Evolutionary conservation across 2,888 invertebrate genomes (phyloP).

Genomic region (Tridacna gigas): DNA sequence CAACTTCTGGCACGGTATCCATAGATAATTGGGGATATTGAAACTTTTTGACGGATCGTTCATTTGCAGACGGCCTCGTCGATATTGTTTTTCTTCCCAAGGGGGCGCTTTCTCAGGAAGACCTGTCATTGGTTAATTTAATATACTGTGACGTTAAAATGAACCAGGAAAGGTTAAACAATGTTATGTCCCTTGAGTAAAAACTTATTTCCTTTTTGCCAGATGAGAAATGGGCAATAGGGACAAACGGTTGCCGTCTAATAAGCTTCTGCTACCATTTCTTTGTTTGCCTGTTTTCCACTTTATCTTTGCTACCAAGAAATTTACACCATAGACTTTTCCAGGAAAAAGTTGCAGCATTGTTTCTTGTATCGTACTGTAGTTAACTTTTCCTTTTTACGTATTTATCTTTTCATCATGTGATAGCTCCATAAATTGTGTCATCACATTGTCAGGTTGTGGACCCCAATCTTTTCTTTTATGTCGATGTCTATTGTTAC

Average conservation of each 20-base stretch:
- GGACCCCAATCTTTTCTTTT: no score
- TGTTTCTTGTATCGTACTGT: no score
- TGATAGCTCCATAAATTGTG: no score
- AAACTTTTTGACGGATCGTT: slow-evolving; percentile 11
- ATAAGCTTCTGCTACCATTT: background rate
- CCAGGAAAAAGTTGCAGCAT: no score
- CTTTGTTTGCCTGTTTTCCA: no score
- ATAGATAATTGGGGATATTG: slow-evolving; percentile 11
- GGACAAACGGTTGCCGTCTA: slow-evolving; percentile 2
- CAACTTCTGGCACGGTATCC: slow-evolving; percentile 3
- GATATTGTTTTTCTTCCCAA: slow-evolving; percentile 20
- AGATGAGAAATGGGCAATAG: slow-evolving; percentile 16
- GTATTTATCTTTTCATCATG: no score
- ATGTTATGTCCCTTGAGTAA: slow-evolving; percentile 13
- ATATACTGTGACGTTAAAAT: slow-evolving; percentile 11
- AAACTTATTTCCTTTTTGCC: slow-evolving; percentile 11
- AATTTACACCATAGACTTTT: no score
- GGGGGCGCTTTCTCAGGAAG: slow-evolving; percentile 20
- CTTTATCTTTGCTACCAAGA: no score
- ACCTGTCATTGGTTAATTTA: slow-evolving; percentile 20
- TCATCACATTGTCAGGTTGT: no score
- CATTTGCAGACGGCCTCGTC: slow-evolving; percentile 5
- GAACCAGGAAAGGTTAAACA: slow-evolving; percentile 12
- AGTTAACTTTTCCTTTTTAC: no score
- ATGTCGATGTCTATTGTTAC: no score